phyloP scores from a whole-genome alignment of 2,113 vertebrate genomes.

The Tiliqua scincoides region DNA sequence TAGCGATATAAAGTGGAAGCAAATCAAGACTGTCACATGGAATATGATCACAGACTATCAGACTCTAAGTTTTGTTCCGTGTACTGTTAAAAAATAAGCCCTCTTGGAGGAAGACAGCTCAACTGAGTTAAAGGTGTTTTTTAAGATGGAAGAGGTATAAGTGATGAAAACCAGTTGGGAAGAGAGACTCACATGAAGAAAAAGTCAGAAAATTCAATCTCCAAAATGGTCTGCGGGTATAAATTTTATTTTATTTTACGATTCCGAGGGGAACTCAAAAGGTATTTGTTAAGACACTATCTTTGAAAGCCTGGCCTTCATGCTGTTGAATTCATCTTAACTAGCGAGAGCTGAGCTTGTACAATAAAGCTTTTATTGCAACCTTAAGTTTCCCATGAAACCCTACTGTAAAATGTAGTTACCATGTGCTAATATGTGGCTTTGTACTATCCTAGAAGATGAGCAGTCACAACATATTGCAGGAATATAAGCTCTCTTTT shows the following conservation, averaged over 20 bases:
- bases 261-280: conserved; percentile 26
- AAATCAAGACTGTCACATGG: conserved; percentile 68
- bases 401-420: neutral
- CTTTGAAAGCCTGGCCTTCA: neutral
- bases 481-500: neutral
- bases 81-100: conserved; percentile 64
- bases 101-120: conserved; percentile 35
- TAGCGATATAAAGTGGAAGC: conserved; percentile 68
- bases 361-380: conserved; percentile 27
- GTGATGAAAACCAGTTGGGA: conserved; percentile 46
- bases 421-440: neutral
- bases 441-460: neutral
- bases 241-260: conserved; percentile 32
- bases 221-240: conserved; percentile 45
- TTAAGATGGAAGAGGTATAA: conserved; percentile 42
- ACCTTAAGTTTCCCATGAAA: neutral
- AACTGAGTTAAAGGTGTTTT: conserved; percentile 50
- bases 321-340: conserved; percentile 24
- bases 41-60: conserved; percentile 72
- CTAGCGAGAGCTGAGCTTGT: conserved; percentile 24
- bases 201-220: conserved; percentile 54
- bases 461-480: neutral
- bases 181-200: conserved; percentile 38
- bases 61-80: conserved; percentile 62
- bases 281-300: conserved; percentile 25